These are phyloP conservation scores for Acrobasis consociella DNA, from an alignment of 2,888 invertebrate genomes.

Conservation along the genomic window DNA sequence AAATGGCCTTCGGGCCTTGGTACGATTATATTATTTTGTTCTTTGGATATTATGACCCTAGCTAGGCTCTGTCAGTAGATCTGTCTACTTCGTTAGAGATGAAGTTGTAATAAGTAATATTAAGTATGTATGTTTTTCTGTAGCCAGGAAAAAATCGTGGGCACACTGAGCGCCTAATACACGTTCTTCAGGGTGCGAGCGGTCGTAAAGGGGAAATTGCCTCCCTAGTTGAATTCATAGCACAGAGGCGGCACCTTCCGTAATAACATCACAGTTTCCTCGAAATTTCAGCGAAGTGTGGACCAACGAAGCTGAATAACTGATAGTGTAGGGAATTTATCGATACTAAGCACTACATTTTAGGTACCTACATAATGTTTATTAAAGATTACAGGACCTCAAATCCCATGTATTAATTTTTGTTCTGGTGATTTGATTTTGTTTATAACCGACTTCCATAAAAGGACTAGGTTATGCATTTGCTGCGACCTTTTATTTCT, in stretches of 20 bases:
- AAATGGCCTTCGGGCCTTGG: too few species aligned
- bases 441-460: too few species aligned
- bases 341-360: neutral
- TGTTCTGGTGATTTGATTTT: too few species aligned
- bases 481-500: too few species aligned
- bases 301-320: conserved; percentile 49
- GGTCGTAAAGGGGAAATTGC: conserved; percentile 77
- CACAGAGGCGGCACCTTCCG: conserved; percentile 52
- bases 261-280: conserved; percentile 65
- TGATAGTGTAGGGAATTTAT: conserved; percentile 23
- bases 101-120: neutral
- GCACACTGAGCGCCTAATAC: conserved; percentile 52
- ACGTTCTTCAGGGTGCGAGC: conserved; percentile 54
- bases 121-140: neutral
- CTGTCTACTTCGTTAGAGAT: too few species aligned
- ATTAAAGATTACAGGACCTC: too few species aligned
- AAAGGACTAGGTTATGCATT: too few species aligned
- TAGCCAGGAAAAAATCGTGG: conserved; percentile 36
- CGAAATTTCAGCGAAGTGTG: conserved; percentile 60
- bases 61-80: too few species aligned
- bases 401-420: too few species aligned
- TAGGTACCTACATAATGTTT: too few species aligned
- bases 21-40: too few species aligned
- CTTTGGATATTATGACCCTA: too few species aligned
- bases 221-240: conserved; percentile 76